phyloP scores from a whole-genome alignment of 1,140 invertebrate species.

The Arion vulgaris region DNA sequence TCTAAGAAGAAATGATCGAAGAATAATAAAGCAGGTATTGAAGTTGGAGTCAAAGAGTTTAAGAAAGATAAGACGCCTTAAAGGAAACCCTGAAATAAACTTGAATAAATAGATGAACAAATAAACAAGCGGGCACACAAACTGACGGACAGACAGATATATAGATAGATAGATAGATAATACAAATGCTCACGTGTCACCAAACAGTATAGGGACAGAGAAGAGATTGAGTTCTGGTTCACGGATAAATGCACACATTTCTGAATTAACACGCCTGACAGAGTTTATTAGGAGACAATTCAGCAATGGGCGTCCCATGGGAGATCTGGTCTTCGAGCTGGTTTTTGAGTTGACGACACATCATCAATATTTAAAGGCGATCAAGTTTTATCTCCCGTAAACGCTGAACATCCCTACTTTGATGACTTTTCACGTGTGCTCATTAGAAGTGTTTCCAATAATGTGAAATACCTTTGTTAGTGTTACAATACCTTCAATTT shows the following conservation, averaged over 20 bases:
- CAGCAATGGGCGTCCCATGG: not conserved
- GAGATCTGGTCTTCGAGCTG: not conserved
- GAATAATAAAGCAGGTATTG: too few relatives aligned
- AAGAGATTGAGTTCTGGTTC: not conserved
- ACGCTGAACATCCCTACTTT: constrained; percentile 2
- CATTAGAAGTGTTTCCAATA: constrained; percentile 1
- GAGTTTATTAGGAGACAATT: not conserved
- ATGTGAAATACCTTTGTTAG: not conserved
- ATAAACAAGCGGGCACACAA: not conserved
- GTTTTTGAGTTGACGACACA: not conserved
- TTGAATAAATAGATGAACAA: not conserved
- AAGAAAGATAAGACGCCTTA: too few relatives aligned
- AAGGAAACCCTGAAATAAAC: too few relatives aligned
- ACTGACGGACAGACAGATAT: not conserved
- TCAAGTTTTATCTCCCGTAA: not conserved
- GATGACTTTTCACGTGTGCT: constrained; percentile 1
- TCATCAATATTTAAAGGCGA: constrained; percentile 12
- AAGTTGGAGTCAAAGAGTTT: too few relatives aligned
- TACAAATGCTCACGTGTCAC: not conserved
- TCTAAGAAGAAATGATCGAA: too few relatives aligned
- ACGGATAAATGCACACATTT: constrained; percentile 3
- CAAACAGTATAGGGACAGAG: not conserved
- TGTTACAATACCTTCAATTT: not conserved
- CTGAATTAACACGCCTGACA: not conserved
- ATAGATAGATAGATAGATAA: not conserved